A percentile compares a stretch with the other conserved stretches of the same genome.
phyloP scores from a whole-genome alignment of 2,113 vertebrate genomes.

The Lutjanus erythropterus region DNA sequence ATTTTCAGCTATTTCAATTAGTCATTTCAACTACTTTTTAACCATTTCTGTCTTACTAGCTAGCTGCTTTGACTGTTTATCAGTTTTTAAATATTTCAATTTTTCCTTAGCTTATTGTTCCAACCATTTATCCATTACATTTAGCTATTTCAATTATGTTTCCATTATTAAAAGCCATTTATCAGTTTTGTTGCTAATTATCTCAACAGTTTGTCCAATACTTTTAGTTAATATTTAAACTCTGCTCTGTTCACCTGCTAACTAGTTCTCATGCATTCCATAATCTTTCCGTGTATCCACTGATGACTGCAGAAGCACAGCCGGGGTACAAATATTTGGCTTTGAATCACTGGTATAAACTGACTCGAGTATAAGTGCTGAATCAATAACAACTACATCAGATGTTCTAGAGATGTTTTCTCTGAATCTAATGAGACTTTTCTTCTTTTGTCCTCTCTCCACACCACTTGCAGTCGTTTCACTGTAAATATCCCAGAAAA shows the following conservation, averaged over 20 bases:
- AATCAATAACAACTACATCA: not conserved
- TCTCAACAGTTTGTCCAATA: not conserved
- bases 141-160: too few species aligned
- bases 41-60: too few species aligned
- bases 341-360: not conserved
- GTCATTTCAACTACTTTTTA: too few species aligned
- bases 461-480: conserved; percentile 86
- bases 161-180: too few species aligned
- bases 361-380: not conserved
- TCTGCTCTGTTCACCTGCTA: not conserved
- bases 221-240: not conserved
- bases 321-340: not conserved
- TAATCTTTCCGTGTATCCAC: not conserved
- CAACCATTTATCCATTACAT: not conserved
- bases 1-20: too few species aligned
- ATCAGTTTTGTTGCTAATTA: too few species aligned
- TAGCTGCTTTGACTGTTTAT: too few species aligned
- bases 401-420: not conserved
- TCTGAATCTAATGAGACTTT: not conserved
- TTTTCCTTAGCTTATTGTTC: too few species aligned
- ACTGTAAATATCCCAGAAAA: conserved; percentile 90
- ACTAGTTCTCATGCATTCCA: not conserved
- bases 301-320: not conserved
- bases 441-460: not conserved
- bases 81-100: too few species aligned